Evolutionary conservation across 2,888 invertebrate genomes (phyloP), one percentile per base, ranked within the genome.

Genomic region (Nycteola revayana): DNA sequence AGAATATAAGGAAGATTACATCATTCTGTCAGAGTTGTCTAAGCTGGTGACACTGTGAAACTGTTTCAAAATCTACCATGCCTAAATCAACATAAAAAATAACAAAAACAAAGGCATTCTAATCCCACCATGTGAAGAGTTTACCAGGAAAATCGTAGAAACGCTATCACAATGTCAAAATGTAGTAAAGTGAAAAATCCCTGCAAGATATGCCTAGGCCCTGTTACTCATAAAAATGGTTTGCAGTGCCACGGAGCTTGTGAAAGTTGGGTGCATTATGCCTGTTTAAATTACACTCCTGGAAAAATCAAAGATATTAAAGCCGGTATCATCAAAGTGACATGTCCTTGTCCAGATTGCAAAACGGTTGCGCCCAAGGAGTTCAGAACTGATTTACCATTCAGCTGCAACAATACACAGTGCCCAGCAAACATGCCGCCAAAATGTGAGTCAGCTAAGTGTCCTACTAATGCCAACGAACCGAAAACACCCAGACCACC

Each of bases 261-360:
- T 31, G 49, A 66, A 11, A 64, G 57, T 7, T 87, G 84, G 85
- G 67, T 81, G 1, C 87, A 87, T 36, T 87, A 64, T 50, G 44
- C 32, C 3, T 87, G 87, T 42, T 43, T 85, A 0, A 71, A 80
- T 44, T 85, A 78, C 44, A 83, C 84, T 0, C 80, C 81, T 7
- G 84, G 83, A 0, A 77, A 73, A 55, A 72, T 87, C 10, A 68
- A 58, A 10, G 85, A 85, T 24, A 77, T 87, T 30, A 81, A 77
- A 42, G 53, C 61, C 0, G 83, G 81, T 1, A 44, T 72, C 1
- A 81, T 86, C 17, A 68, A 64, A 39, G 67, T 87, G 0, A 72
- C 63, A 0, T 87, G 87, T n/a, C 85, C 85, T 0, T 87, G 87
- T 32, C 84, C 86, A 0, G 82, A 83, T 22, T 87, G 87, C 40